phyloP scores from a whole-genome alignment of 2,113 vertebrate genomes.

The Pollimyrus isidori region DNA sequence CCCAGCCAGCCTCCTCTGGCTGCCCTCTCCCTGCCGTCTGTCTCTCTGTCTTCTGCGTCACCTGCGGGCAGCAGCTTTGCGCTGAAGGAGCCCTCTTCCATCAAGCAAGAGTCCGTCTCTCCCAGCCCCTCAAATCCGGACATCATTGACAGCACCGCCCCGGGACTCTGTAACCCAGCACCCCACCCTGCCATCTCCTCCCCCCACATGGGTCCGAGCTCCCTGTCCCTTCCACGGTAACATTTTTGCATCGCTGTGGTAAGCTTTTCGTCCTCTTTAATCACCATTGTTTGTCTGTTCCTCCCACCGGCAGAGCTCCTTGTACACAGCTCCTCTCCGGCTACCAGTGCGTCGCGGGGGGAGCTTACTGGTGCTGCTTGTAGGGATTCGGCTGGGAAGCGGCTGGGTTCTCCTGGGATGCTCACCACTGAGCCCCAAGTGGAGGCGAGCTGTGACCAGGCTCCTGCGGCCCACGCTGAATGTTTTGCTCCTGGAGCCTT shows the following conservation, averaged over 20 bases:
- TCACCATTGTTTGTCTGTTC: background rate
- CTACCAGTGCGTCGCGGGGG: background rate
- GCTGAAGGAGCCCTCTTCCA: conserved; percentile 38
- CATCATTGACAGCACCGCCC: conserved; percentile 43
- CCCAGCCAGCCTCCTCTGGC: background rate
- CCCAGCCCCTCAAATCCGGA: conserved; percentile 43
- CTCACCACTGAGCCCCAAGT: background rate
- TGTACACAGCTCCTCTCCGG: background rate
- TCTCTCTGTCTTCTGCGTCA: background rate
- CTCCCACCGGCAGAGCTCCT: background rate
- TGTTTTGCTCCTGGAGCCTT: background rate
- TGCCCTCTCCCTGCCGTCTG: background rate
- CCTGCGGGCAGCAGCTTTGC: conserved; percentile 25
- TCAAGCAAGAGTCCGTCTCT: conserved; percentile 79
- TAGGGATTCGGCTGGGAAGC: conserved; percentile 21
- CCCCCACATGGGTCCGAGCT: background rate
- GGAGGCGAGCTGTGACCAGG: conserved; percentile 30
- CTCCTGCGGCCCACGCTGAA: background rate
- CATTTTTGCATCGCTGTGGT: background rate
- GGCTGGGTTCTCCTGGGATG: background rate
- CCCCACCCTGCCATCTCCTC: background rate
- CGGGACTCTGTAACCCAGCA: background rate
- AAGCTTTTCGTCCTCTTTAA: background rate
- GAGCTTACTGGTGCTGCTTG: background rate
- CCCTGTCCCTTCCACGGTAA: background rate